Percentiles rank a stretch among this genome's conserved stretches.
phyloP scores from a whole-genome alignment of 2,888 invertebrate genomes.

The Sesia bembeciformis region DNA sequence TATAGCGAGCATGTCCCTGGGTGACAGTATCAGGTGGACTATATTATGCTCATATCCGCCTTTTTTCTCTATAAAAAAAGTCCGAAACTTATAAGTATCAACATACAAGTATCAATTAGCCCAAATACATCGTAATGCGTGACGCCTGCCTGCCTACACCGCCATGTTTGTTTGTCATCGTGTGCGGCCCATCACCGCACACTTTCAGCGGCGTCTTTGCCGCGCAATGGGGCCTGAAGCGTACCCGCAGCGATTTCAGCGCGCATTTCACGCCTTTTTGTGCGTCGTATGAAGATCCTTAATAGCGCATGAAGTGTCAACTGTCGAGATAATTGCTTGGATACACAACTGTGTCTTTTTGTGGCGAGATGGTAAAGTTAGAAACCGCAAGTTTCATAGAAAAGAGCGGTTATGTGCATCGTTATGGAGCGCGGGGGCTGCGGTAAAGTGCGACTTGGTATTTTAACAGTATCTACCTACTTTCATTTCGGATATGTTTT shows the following conservation, averaged over 20 bases:
- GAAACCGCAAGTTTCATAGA: not conserved
- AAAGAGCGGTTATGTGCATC: not conserved
- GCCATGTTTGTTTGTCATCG: conserved; percentile 19
- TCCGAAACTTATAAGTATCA: too few relatives aligned
- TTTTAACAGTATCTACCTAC: too few relatives aligned
- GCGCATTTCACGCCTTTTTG: conserved; percentile 63
- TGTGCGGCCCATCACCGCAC: conserved; percentile 61
- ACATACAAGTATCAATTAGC: too few relatives aligned
- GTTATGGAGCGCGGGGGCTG: too few relatives aligned
- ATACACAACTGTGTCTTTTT: conserved; percentile 14
- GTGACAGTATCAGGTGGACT: too few relatives aligned
- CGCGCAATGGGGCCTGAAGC: conserved; percentile 61
- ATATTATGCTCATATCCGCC: too few relatives aligned
- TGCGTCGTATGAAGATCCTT: conserved; percentile 41
- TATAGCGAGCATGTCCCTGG: too few relatives aligned
- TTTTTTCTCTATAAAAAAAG: too few relatives aligned
- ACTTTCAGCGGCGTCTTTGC: conserved; percentile 61
- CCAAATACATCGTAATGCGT: too few relatives aligned
- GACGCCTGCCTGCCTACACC: too few relatives aligned
- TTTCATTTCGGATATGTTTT: too few relatives aligned
- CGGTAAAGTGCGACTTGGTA: too few relatives aligned
- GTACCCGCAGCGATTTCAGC: conserved; percentile 54
- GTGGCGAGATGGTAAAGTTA: not conserved
- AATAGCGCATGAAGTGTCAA: conserved; percentile 61
- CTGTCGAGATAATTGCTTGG: conserved; percentile 45